Evolutionary conservation across 2,888 invertebrate genomes (phyloP).

Genomic region (Agrochola circellaris): DNA sequence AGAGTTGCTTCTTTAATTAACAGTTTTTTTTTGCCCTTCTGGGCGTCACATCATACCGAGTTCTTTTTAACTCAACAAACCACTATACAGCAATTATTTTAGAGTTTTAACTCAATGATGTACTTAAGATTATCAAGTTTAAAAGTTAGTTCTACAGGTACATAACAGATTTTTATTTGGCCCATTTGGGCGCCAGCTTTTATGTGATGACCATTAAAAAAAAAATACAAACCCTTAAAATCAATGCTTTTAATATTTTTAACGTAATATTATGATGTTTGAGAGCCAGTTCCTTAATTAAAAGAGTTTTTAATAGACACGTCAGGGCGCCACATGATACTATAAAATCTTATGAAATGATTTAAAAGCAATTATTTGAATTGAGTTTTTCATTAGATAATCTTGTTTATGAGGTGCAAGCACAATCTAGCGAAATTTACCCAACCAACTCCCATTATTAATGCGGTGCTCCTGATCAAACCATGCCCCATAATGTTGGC

Average conservation of each 20-base stretch:
- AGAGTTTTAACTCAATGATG: background rate
- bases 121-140: background rate
- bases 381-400: background rate
- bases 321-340: background rate
- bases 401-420: background rate
- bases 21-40: background rate
- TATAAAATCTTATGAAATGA: background rate
- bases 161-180: background rate
- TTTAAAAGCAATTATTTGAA: background rate
- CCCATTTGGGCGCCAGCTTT: background rate
- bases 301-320: background rate
- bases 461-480: too few species aligned
- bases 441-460: too few species aligned
- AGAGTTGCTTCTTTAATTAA: background rate
- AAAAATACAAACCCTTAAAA: background rate
- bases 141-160: background rate
- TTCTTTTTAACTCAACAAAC: background rate
- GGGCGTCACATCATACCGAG: background rate
- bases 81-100: background rate
- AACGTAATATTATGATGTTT: background rate
- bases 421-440: too few species aligned
- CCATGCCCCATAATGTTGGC: too few species aligned
- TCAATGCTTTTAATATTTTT: background rate
- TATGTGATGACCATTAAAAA: background rate
- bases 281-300: background rate